Base-by-base conservation (phyloP, 2,797 vertebrate species). In the Semotilus atromaculatus region DNA sequence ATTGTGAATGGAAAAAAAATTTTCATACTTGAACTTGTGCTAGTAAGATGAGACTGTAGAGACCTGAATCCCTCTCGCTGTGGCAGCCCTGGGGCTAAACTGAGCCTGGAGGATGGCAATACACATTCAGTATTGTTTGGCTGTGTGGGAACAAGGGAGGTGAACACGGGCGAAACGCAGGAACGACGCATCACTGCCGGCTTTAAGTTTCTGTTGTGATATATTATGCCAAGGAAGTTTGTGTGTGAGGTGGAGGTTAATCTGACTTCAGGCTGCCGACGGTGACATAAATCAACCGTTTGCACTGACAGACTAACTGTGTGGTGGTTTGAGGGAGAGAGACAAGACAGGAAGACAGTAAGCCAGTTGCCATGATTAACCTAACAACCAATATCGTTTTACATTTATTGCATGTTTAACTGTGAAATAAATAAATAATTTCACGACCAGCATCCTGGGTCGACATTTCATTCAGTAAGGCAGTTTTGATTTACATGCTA, bases 251-350 rank as follows among this genome's bases (percentile, higher is more conserved):
- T 40, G 76, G 76, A 36, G 77, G 77, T 80, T 85, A 87, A 83
- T 87, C 80, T 81, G 74, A 68, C 70, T 48, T 36, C 10, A 26
- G 66, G 86, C 78, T 87, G 29, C 45, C 21, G 62, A 62, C 29
- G 2, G 14, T 86, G 81, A 87, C 77, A 80, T 82, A 70, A 87
- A 82, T 89, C 84, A 87, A 84, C 83, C 51, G 64, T 83, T 73
- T 84, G 72, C n/a, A 29, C 76, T 81, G 67, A 77, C 71, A 71
- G 80, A 43, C 70, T n/a, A 60, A 75, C 51, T 81, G 84, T 51
- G 83, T 38, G 62, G 31, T 78, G 71, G 34, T 64, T 76, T 85
- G 68, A 48, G 45, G 67, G 60, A 51, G 38, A 83, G 40, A 86
- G 45, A 85, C 7, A 6, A 80, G n/a, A 26, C 14, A 81, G 21